Base-by-base conservation (phyloP, 2,888 invertebrate genomes). In the Callyntrura sp. region DNA sequence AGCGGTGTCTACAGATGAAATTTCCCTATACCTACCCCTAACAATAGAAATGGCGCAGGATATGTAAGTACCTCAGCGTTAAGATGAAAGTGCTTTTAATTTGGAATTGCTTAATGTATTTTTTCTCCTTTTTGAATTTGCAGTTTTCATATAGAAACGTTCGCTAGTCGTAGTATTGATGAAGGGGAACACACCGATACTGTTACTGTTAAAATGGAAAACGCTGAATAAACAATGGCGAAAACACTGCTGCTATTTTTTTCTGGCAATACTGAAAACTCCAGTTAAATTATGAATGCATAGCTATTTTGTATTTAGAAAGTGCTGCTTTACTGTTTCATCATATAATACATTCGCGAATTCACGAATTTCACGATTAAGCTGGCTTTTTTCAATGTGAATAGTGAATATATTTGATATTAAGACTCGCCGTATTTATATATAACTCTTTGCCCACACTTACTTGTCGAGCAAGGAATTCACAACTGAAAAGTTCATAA, bases 1-100 rank as follows among this genome's bases (percentile, higher is more conserved):
- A 12, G 4, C 60, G n/a, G 76, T 85, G 8, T 12, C 76, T 20
- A 48, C 45, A 8, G 85, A 85, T n/a, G 85, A 85, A 23, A 43
- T 62, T n/a, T 60, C 28, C 1, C 17, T 70, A 14, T 6, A 43
- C 0, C 12, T 85, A 25, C 84, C 84, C 0, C 14, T 85, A 35
- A 48, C 84, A 3, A 9, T 28, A 12, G 55, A 5, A 9, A 73
- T 85, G 20, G 70, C 70, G 9, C 45, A 55, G 17, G 65, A 55
- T 12, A 20, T 85, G 84, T 85, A 85, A 85, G 84, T 11, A 60
- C 23, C 17, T 28, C 3, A 25, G 25, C 1, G 6, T 23, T 62
- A 35, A 35, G 3, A 35, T 35, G 35, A 35, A 35, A 35, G 17
- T 14, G 35, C 43, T 43, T 70, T 35, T 35, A 35, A 35, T 35